Evolutionary conservation across 2,113 vertebrate species (phyloP).

Genomic region (Bufo gargarizans): DNA sequence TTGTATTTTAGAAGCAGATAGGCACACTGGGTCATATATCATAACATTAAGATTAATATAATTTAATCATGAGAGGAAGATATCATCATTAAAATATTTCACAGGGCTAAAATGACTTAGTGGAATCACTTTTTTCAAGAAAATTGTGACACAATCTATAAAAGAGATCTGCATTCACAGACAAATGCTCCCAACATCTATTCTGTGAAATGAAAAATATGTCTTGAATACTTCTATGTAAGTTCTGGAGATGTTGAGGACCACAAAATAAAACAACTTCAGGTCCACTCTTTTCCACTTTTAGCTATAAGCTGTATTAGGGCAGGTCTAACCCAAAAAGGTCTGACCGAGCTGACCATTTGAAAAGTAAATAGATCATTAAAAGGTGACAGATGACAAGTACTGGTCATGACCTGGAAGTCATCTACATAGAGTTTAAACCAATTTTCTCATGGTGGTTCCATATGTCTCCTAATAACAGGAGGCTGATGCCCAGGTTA

Average conservation of each 20-base stretch:
- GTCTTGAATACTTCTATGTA: neutral
- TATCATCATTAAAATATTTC: neutral
- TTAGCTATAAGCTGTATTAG: neutral
- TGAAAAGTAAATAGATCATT: slow-evolving; percentile 42
- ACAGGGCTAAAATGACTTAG: neutral
- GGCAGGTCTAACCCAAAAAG: neutral
- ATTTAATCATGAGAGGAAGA: neutral
- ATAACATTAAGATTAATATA: neutral
- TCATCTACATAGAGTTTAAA: slow-evolving; percentile 42
- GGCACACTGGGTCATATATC: neutral
- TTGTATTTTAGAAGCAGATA: neutral
- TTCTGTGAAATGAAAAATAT: neutral
- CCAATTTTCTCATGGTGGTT: slow-evolving; percentile 53
- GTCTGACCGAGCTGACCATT: slow-evolving; percentile 6
- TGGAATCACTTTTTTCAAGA: neutral
- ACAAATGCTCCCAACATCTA: neutral
- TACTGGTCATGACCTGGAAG: slow-evolving; percentile 53
- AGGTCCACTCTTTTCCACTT: neutral
- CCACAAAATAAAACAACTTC: neutral
- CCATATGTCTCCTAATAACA: slow-evolving; percentile 44
- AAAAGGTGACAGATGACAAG: slow-evolving; percentile 58
- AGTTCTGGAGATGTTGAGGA: neutral
- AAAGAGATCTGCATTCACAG: neutral
- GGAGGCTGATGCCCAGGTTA: slow-evolving; percentile 29
- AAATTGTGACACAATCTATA: neutral